phyloP scores from a whole-genome alignment of 2,888 invertebrate genomes.

The Tinea trinotella region DNA sequence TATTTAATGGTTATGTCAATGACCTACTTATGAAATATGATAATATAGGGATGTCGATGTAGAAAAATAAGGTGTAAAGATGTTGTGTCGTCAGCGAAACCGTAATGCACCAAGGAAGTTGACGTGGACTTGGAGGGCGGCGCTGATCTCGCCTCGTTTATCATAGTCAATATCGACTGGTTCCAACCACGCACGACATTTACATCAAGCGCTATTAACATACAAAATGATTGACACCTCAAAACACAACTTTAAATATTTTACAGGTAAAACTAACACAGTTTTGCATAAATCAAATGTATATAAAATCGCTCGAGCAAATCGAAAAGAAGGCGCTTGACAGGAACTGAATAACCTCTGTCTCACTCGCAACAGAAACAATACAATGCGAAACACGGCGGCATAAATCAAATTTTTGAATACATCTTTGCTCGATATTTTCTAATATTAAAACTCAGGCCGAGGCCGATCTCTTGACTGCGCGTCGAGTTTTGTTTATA shows the following conservation, averaged over 20 bases:
- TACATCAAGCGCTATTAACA: slow-evolving; percentile 6
- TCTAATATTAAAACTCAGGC: slow-evolving; percentile 45
- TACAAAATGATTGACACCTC: not conserved
- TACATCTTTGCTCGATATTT: slow-evolving; percentile 36
- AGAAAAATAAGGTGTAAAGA: not conserved
- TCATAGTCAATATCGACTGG: slow-evolving; percentile 70
- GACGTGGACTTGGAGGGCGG: slow-evolving; percentile 63
- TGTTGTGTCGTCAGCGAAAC: slow-evolving; percentile 29
- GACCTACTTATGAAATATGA: too few species aligned
- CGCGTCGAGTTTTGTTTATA: slow-evolving; percentile 29
- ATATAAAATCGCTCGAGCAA: slow-evolving; percentile 32
- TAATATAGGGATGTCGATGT: not conserved
- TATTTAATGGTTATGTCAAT: too few species aligned
- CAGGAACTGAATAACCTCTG: slow-evolving; percentile 45
- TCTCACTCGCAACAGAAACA: slow-evolving; percentile 42
- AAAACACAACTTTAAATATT: slow-evolving; percentile 18
- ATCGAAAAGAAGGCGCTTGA: slow-evolving; percentile 42
- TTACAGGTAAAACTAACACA: not conserved
- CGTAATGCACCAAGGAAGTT: slow-evolving; percentile 68
- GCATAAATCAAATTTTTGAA: slow-evolving; percentile 54
- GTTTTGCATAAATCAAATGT: slow-evolving; percentile 4
- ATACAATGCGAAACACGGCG: slow-evolving; percentile 45
- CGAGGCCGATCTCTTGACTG: slow-evolving; percentile 29
- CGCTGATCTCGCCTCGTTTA: slow-evolving; percentile 60
- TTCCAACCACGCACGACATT: slow-evolving; percentile 15